phyloP scores from a whole-genome alignment of 2,113 vertebrate genomes.

The Corydoras maculifer region DNA sequence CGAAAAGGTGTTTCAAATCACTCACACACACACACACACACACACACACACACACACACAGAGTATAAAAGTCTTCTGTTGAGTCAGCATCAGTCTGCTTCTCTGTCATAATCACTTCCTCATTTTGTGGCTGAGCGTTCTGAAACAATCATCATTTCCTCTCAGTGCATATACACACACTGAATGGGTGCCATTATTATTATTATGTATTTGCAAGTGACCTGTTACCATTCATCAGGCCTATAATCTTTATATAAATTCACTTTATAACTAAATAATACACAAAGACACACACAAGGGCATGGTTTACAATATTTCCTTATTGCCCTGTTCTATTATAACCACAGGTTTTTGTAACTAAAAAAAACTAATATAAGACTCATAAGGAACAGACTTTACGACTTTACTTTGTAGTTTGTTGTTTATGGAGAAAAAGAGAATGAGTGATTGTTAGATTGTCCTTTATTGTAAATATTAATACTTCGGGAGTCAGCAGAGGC shows the following conservation, averaged over 20 bases:
- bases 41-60: constrained; percentile 2
- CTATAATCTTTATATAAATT: neutral
- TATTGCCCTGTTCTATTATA: too few relatives aligned
- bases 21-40: neutral
- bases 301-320: too few relatives aligned
- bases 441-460: too few relatives aligned
- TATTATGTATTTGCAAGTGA: neutral
- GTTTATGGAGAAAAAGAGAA: too few relatives aligned
- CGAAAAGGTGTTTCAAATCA: neutral
- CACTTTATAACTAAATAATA: too few relatives aligned
- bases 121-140: constrained; percentile 1
- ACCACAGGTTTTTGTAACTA: too few relatives aligned
- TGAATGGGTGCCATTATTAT: neutral
- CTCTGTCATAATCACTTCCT: constrained; percentile 35
- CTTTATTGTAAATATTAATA: too few relatives aligned
- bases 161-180: constrained; percentile 1
- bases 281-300: too few relatives aligned
- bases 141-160: constrained; percentile 28
- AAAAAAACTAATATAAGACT: too few relatives aligned
- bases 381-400: too few relatives aligned
- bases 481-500: too few relatives aligned
- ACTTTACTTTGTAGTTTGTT: too few relatives aligned
- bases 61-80: constrained; percentile 2
- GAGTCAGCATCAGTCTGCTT: constrained; percentile 33
- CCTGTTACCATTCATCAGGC: neutral